A percentile compares a stretch with the other conserved stretches of the same genome.
phyloP scores from a whole-genome alignment of 1,140 invertebrate genomes.

The Drosophila pseudoananassae region DNA sequence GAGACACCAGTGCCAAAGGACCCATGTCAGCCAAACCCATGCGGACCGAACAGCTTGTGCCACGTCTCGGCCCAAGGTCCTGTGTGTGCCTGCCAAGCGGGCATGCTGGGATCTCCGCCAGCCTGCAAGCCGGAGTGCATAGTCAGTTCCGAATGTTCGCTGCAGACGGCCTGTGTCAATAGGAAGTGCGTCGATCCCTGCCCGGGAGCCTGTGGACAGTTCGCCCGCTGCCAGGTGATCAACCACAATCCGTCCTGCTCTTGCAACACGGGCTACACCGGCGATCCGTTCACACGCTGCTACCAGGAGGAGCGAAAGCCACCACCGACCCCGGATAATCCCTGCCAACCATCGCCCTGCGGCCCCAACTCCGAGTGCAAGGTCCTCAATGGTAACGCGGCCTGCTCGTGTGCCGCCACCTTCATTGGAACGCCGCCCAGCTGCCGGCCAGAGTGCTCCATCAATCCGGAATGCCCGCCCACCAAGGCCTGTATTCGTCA shows the following conservation, averaged over 20 bases:
- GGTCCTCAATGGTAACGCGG: constrained; percentile 86
- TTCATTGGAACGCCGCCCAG: constrained; percentile 88
- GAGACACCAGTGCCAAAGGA: constrained; percentile 65
- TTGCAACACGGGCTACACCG: constrained; percentile 85
- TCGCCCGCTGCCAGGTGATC: constrained; percentile 87
- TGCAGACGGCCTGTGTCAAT: constrained; percentile 88
- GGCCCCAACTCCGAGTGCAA: constrained; percentile 90
- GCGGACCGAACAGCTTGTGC: constrained; percentile 91
- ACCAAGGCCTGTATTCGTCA: constrained; percentile 88
- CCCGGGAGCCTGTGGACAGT: constrained; percentile 88
- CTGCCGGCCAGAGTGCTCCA: constrained; percentile 88
- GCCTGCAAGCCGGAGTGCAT: constrained; percentile 89
- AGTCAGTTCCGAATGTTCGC: constrained; percentile 88
- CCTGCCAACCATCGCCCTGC: constrained; percentile 88
- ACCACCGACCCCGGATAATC: constrained; percentile 85
- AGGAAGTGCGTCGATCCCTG: constrained; percentile 90
- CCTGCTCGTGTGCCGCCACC: constrained; percentile 88
- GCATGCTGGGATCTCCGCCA: constrained; percentile 90
- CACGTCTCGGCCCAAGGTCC: constrained; percentile 90
- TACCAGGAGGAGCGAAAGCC: constrained; percentile 84
- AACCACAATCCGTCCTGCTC: constrained; percentile 87
- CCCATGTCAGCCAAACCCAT: constrained; percentile 91
- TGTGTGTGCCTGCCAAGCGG: constrained; percentile 89
- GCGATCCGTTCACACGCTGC: constrained; percentile 86
- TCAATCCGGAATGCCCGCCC: constrained; percentile 88